Conservation (phyloP, 2,797 vertebrate genomes). For the Hippocampus kuda region DNA sequence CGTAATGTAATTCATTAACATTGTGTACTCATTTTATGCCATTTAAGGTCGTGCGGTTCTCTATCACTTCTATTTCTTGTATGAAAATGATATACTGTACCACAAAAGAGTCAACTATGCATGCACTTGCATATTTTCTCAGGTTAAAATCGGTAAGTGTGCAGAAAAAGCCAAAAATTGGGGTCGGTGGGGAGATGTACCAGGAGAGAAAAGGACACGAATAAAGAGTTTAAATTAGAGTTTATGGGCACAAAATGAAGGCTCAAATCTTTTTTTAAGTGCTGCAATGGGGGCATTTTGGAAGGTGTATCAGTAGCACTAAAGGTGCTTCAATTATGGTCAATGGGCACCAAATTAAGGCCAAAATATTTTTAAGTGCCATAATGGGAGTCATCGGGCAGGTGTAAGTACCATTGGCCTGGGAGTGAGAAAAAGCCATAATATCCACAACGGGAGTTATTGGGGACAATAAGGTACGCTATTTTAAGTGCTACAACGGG, state of each 20-base stretch:
- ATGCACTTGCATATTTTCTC: not conserved
- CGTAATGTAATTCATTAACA: not conserved
- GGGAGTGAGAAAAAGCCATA: not conserved
- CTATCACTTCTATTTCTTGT: not conserved
- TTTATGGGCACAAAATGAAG: too few species aligned
- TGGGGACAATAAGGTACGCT: not conserved
- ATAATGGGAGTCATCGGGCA: not conserved
- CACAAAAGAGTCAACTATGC: not conserved
- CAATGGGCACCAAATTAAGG: not conserved
- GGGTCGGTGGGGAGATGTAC: too few species aligned
- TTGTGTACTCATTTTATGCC: too few species aligned
- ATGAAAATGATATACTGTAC: too few species aligned
- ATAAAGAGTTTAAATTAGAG: too few species aligned
- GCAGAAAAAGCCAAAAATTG: not conserved
- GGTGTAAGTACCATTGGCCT: not conserved
- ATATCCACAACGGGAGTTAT: not conserved
- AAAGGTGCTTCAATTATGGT: not conserved
- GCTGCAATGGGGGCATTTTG: too few species aligned
- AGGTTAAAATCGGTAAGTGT: not conserved
- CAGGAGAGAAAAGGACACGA: too few species aligned
- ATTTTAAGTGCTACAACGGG: not conserved
- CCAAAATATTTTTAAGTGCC: not conserved
- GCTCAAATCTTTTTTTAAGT: too few species aligned
- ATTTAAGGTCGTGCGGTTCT: too few species aligned
- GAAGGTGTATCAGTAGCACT: not conserved